These are phyloP conservation scores for Copsychus sechellarum DNA, from an alignment of 2,113 vertebrate species.

Conservation along the genomic window DNA sequence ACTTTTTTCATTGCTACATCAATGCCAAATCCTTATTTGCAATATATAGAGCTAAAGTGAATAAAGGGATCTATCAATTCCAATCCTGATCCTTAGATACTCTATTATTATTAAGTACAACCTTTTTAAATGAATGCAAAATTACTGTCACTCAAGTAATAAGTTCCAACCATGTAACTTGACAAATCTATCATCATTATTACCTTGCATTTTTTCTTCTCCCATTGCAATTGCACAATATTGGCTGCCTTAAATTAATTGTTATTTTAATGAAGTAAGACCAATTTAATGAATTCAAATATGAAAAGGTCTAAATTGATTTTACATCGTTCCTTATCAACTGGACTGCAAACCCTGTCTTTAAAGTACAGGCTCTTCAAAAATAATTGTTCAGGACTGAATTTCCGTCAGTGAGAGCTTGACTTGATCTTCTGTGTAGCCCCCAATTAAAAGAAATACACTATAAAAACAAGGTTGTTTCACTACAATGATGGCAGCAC, in stretches of 20 bases:
- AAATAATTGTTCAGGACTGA: background rate
- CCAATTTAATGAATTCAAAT: constrained; percentile 29
- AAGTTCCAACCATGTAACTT: constrained; percentile 12
- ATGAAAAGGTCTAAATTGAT: constrained; percentile 41
- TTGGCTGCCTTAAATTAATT: constrained; percentile 46
- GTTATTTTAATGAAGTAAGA: constrained; percentile 50
- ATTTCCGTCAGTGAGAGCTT: background rate
- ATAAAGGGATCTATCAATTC: constrained; percentile 22
- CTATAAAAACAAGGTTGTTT: background rate
- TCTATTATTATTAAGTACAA: constrained; percentile 35
- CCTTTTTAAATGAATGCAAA: constrained; percentile 28
- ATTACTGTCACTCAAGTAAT: constrained; percentile 48
- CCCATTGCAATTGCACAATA: background rate
- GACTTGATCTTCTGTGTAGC: background rate
- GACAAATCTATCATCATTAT: constrained; percentile 43
- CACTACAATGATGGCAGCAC: background rate
- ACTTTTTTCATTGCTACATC: constrained; percentile 29
- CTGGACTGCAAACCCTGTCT: background rate
- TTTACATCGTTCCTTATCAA: constrained; percentile 19
- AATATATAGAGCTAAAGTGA: background rate
- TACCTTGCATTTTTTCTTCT: constrained; percentile 3
- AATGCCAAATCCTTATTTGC: constrained; percentile 43
- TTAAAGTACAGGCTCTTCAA: background rate
- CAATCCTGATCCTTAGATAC: constrained; percentile 25
- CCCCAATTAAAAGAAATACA: background rate